Evolutionary conservation across 2,797 vertebrate genomes (phyloP).

Genomic region (Lateolabrax maculatus): DNA sequence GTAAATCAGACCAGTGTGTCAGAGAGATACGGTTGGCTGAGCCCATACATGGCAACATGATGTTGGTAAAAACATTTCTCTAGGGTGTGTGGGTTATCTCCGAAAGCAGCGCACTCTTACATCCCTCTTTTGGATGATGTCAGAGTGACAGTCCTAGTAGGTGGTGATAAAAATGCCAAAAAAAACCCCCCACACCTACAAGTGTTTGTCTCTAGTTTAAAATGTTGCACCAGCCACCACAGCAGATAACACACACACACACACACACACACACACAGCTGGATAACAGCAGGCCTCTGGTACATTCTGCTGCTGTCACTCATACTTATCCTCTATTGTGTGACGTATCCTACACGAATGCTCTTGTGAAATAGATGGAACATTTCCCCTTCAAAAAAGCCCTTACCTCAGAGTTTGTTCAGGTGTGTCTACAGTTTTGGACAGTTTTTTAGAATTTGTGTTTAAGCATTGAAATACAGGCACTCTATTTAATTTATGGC

Average conservation of each 20-base stretch:
- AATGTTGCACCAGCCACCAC: background rate
- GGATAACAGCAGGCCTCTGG: background rate
- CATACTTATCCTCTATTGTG: constrained; percentile 9
- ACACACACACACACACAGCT: too few relatives aligned
- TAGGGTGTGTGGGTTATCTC: constrained; percentile 14
- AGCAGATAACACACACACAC: constrained; percentile 4
- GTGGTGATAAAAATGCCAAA: constrained; percentile 13
- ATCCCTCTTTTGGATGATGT: constrained; percentile 28
- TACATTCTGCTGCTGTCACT: background rate
- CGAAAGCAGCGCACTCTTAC: background rate
- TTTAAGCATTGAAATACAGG: constrained; percentile 1
- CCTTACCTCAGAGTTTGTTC: constrained; percentile 7
- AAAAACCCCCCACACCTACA: background rate
- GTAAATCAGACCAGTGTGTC: constrained; percentile 33
- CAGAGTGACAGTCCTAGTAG: background rate
- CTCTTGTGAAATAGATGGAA: background rate
- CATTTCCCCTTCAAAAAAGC: constrained; percentile 2
- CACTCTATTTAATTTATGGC: constrained; percentile 1
- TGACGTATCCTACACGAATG: background rate
- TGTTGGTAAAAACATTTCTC: constrained; percentile 6
- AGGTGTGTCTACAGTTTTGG: constrained; percentile 4
- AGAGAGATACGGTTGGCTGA: background rate
- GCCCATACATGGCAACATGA: constrained; percentile 17
- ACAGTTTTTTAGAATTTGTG: background rate
- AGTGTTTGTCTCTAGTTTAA: constrained; percentile 21